Conservation (phyloP, 23 tunicate species). For the Aplidium turbinatum region DNA sequence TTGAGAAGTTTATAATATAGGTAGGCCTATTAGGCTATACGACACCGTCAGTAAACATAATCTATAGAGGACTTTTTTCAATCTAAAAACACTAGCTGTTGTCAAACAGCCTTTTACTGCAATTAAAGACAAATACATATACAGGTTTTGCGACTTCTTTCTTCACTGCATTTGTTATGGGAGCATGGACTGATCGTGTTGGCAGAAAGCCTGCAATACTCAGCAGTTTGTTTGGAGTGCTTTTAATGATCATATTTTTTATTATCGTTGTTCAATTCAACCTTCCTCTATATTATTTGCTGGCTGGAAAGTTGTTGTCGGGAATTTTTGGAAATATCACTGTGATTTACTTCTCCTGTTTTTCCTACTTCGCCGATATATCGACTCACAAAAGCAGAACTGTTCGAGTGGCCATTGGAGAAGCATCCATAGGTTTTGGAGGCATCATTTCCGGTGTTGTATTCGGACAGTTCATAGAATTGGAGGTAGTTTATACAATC, state of each 20-base stretch:
- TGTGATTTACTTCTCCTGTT: conserved; percentile 44
- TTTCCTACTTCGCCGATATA: conserved; percentile 58
- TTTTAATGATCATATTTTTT: conserved; percentile 23
- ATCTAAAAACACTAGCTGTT: too few relatives aligned
- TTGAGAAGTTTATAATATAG: background rate
- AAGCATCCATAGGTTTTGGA: conserved; percentile 58
- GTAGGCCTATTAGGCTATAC: background rate
- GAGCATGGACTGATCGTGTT: conserved; percentile 73
- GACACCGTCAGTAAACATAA: background rate
- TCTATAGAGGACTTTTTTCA: background rate
- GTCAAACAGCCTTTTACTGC: too few relatives aligned
- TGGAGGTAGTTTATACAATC: too few relatives aligned
- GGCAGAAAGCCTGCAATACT: conserved; percentile 57
- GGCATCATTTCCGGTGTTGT: conserved; percentile 42
- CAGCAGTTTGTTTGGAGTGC: conserved; percentile 25
- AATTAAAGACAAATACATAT: too few relatives aligned
- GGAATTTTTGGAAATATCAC: conserved; percentile 63
- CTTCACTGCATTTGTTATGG: conserved; percentile 23
- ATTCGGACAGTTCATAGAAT: conserved; percentile 55
- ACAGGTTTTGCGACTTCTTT: conserved; percentile 42
- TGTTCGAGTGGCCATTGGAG: conserved; percentile 52
- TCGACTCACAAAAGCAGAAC: conserved; percentile 42
- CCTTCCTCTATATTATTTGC: conserved; percentile 37
- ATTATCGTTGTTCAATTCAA: conserved; percentile 32
- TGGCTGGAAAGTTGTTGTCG: conserved; percentile 44